Percentiles rank a stretch among this genome's conserved stretches.
These are phyloP conservation scores for Dryobates pubescens DNA, from an alignment of 2,797 vertebrate genomes.

Conservation along the genomic window DNA sequence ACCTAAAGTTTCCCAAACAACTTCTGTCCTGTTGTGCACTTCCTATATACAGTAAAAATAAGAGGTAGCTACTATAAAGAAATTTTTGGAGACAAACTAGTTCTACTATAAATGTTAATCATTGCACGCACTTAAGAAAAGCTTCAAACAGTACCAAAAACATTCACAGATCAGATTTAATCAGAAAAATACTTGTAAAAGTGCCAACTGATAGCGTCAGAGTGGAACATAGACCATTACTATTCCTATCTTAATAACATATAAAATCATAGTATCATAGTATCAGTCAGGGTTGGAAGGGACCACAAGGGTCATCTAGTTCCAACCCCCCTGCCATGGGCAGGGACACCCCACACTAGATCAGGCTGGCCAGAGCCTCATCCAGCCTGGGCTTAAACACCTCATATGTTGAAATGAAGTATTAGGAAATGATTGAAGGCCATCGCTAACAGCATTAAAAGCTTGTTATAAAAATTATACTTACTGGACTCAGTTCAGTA, in stretches of 20 bases:
- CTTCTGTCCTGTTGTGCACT: not conserved
- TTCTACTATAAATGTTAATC: not conserved
- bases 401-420: not conserved
- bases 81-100: not conserved
- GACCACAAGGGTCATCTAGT: too few relatives aligned
- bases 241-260: not conserved
- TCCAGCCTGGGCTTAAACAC: too few relatives aligned
- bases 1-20: not conserved
- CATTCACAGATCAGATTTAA: not conserved
- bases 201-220: not conserved
- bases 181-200: not conserved
- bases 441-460: not conserved
- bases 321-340: too few relatives aligned
- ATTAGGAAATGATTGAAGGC: not conserved
- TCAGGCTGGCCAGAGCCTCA: too few relatives aligned
- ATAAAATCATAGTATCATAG: not conserved
- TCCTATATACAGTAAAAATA: not conserved
- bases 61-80: not conserved
- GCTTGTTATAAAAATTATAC: constrained; percentile 34
- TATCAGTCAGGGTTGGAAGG: too few relatives aligned
- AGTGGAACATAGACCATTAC: not conserved
- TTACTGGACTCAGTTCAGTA: constrained; percentile 93
- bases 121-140: not conserved
- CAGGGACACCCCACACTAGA: too few relatives aligned
- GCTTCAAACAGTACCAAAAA: not conserved